Conservation (phyloP, 2,113 vertebrate species). For the Morone chrysops region DNA sequence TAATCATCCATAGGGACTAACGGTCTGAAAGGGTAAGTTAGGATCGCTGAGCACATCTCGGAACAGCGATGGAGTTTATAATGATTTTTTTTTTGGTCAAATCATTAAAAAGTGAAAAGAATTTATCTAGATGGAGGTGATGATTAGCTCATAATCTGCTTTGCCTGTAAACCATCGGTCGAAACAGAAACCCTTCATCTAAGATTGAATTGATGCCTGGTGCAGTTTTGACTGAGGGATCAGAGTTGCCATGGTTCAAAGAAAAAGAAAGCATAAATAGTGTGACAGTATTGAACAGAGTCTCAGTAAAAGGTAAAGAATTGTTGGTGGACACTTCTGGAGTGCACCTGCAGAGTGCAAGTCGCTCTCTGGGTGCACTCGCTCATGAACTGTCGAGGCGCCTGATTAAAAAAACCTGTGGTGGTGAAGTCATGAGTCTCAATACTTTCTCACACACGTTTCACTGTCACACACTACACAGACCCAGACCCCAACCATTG, state of each 20-base stretch:
- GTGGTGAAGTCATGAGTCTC: slow-evolving; percentile 45
- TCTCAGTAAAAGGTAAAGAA: slow-evolving; percentile 42
- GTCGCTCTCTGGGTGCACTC: slow-evolving; percentile 66
- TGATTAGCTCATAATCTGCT: slow-evolving; percentile 36
- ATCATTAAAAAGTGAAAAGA: slow-evolving; percentile 22
- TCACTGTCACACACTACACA: slow-evolving; percentile 72
- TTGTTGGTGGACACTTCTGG: slow-evolving; percentile 37
- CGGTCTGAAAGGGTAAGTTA: neutral
- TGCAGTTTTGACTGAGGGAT: slow-evolving; percentile 56
- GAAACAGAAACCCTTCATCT: slow-evolving; percentile 7
- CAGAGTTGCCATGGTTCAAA: slow-evolving; percentile 66
- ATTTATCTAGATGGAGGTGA: slow-evolving; percentile 23
- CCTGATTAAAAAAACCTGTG: slow-evolving; percentile 46
- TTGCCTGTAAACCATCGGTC: neutral
- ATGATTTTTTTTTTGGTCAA: slow-evolving; percentile 1
- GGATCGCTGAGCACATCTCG: neutral
- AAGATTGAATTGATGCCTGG: slow-evolving; percentile 12
- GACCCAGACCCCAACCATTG: slow-evolving; percentile 54
- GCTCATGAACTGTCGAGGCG: neutral
- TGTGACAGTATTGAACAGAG: slow-evolving; percentile 43
- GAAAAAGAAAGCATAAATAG: neutral
- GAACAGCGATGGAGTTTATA: too few relatives aligned
- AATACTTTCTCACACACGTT: slow-evolving; percentile 52
- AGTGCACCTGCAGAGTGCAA: slow-evolving; percentile 68
- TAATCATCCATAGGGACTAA: neutral